These are phyloP conservation scores for Xenopus borealis DNA, from an alignment of 2,113 vertebrate genomes.

Conservation along the genomic window DNA sequence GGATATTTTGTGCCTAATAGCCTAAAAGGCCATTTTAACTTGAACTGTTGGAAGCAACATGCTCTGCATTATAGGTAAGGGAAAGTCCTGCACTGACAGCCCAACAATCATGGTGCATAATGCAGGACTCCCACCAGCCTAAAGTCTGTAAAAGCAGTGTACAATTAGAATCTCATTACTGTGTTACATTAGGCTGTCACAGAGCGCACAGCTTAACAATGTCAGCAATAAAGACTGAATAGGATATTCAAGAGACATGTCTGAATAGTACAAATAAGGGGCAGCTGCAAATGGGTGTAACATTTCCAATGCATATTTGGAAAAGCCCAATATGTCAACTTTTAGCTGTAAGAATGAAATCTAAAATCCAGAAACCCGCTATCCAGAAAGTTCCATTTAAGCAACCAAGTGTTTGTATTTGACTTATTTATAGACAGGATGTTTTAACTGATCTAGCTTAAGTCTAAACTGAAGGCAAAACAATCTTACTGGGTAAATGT, in stretches of 20 bases:
- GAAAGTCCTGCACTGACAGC: conserved; percentile 19
- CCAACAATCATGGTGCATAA: conserved; percentile 34
- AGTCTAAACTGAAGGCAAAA: too few species aligned
- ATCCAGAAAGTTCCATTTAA: too few species aligned
- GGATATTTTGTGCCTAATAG: conserved; percentile 24
- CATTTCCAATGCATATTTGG: not conserved
- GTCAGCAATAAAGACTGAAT: not conserved
- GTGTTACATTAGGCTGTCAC: not conserved
- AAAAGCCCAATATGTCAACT: too few species aligned
- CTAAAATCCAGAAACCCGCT: too few species aligned
- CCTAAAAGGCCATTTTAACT: conserved; percentile 27
- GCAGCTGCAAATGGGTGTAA: not conserved
- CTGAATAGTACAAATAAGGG: not conserved
- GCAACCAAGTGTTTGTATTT: too few species aligned
- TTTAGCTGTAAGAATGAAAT: too few species aligned
- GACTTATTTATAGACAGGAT: too few species aligned
- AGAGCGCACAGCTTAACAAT: not conserved
- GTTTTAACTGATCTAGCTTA: too few species aligned
- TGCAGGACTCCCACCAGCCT: conserved; percentile 15
- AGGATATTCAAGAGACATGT: not conserved
- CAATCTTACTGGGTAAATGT: too few species aligned
- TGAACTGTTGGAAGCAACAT: conserved; percentile 3
- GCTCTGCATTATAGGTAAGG: conserved; percentile 29
- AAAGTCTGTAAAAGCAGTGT: conserved; percentile 4
- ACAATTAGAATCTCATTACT: conserved; percentile 16